Evolutionary conservation across 1,140 invertebrate species (phyloP), one percentile per base, ranked within the genome.

Genomic region (Asobara japonica): DNA sequence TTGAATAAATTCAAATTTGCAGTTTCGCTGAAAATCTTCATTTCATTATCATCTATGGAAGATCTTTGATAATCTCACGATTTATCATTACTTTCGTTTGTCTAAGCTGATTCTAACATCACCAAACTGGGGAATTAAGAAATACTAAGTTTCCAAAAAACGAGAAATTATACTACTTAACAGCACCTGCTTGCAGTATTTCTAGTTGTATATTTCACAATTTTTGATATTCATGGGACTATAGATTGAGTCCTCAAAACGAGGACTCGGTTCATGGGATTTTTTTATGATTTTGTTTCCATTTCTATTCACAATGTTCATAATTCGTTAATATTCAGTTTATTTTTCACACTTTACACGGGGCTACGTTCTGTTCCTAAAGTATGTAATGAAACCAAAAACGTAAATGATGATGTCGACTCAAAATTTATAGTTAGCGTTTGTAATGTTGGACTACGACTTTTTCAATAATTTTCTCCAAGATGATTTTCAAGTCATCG

Each of bases 51-150:
- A 69, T 69, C 60, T 65, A 64, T 70, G 68, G 68, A 70, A 70
- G 68, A 71, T 65, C 69, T 41, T 64, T 71, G 69, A 71, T 71
- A 71, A 29, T 38, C 61, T 60, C 33, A 33, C 33, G 41, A 69
- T 31, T n/a, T 48, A 25, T 45, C 18, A 64, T 71, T 41, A 65
- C 51, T 56, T 56, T 56, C 51, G 20, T 27, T 56, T 56, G 20
- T 56, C 51, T 56, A 56, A 18, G 20, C 45, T 2, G 18, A 18
- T 3, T 51, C 45, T 56, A 56, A 5, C 1, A 51, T 27, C 18
- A 56, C 20, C 22, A 27, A 56, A 45, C n/a, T 16, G 20, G 51
- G 22, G 7, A 56, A 56, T 22, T 56, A 11, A 25, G 4, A 56
- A 56, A 56, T 56, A 27, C 1, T 56, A 25, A 22, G 25, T 25